phyloP scores from a whole-genome alignment of 1,140 invertebrate genomes.

The Hermatobates lingyangjiaoensis region DNA sequence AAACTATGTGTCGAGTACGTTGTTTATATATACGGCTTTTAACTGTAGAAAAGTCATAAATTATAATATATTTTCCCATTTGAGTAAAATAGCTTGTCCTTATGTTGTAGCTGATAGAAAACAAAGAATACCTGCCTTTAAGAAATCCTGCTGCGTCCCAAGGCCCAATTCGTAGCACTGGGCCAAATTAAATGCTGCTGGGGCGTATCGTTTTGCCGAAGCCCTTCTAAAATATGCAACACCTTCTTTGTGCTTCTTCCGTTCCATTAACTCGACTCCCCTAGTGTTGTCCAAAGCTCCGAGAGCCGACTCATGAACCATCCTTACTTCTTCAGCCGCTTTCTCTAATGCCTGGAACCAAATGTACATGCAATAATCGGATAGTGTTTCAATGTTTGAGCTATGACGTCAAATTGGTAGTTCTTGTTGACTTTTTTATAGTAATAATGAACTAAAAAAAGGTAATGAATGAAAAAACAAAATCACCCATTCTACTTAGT shows the following conservation, averaged over 20 bases:
- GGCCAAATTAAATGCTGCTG: constrained; percentile 38
- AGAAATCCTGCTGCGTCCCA: constrained; percentile 32
- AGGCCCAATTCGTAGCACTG: constrained; percentile 39
- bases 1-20: too few species aligned
- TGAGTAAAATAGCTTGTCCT: too few species aligned
- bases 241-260: constrained; percentile 23
- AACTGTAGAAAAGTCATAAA: too few species aligned
- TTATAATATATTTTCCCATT: too few species aligned
- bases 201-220: constrained; percentile 30
- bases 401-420: neutral
- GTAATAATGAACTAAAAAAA: neutral
- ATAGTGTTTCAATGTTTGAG: neutral
- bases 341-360: constrained; percentile 12
- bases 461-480: too few species aligned
- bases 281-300: constrained; percentile 24
- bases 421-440: neutral
- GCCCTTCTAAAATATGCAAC: constrained; percentile 28
- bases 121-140: constrained; percentile 24
- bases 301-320: constrained; percentile 17
- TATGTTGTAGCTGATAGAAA: too few species aligned
- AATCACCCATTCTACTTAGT: too few species aligned
- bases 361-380: neutral
- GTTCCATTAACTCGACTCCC: constrained; percentile 24
- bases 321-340: constrained; percentile 12
- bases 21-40: too few species aligned